Evolutionary conservation across 37 sponge, comb jelly and placozoan species (phyloP).

Genomic region (Oopsacas minuta): DNA sequence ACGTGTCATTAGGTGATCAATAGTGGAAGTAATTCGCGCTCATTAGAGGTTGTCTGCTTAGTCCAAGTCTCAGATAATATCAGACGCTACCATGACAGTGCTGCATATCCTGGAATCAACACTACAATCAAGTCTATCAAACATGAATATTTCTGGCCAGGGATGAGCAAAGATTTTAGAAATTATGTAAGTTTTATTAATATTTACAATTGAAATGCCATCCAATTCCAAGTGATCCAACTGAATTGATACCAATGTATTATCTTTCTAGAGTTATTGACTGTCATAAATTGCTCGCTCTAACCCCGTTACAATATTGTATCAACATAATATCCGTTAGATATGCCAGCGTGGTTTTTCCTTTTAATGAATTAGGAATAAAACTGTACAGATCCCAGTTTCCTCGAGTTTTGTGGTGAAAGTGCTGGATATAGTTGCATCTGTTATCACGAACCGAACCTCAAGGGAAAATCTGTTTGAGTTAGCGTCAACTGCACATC

Average conservation of each 20-base stretch:
- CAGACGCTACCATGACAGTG: slow-evolving; percentile 2
- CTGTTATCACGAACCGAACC: not conserved
- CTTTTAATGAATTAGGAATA: not conserved
- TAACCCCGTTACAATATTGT: not conserved
- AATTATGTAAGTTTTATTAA: not conserved
- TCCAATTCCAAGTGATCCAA: not conserved
- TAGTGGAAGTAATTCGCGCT: not conserved
- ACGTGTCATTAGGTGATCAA: not conserved
- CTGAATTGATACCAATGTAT: not conserved
- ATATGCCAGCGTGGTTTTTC: not conserved
- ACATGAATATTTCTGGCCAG: slow-evolving; percentile 16
- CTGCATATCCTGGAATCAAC: slow-evolving; percentile 13
- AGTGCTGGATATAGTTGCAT: not conserved
- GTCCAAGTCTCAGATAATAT: not conserved
- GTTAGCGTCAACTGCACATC: too few relatives aligned
- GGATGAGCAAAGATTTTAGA: not conserved
- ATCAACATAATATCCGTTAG: not conserved
- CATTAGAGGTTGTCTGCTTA: not conserved
- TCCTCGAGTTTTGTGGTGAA: not conserved
- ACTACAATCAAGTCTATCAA: not conserved
- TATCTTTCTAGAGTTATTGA: too few relatives aligned
- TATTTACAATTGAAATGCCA: not conserved
- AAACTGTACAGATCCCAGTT: not conserved
- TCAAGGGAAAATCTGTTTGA: too few relatives aligned
- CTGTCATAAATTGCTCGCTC: not conserved